These are phyloP conservation scores for Cephalopholis sonnerati DNA, from an alignment of 2,113 vertebrate genomes.

Conservation along the genomic window DNA sequence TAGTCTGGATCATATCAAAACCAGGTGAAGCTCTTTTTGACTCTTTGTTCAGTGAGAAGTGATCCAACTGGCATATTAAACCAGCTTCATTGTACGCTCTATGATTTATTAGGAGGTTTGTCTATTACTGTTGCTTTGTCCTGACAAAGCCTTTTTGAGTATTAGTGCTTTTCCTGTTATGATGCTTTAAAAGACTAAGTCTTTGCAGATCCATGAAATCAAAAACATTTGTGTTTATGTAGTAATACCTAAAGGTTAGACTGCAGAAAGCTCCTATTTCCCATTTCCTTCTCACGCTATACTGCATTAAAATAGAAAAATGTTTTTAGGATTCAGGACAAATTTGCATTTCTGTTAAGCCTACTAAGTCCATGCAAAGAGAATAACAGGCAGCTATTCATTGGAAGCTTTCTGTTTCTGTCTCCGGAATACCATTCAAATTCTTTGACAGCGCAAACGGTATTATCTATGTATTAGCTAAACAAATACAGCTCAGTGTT, in stretches of 20 bases:
- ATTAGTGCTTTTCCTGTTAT: background rate
- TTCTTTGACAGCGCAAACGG: background rate
- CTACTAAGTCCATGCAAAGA: background rate
- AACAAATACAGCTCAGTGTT: background rate
- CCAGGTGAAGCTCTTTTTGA: slow-evolving; percentile 4
- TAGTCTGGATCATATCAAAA: slow-evolving; percentile 31
- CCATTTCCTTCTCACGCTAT: background rate
- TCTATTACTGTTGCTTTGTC: background rate
- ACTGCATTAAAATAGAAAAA: background rate
- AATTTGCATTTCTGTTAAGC: slow-evolving; percentile 20
- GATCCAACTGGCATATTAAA: slow-evolving; percentile 12
- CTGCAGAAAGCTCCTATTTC: background rate
- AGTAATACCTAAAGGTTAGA: slow-evolving; percentile 18
- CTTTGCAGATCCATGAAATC: background rate
- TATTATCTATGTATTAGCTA: background rate
- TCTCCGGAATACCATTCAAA: background rate
- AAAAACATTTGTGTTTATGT: background rate
- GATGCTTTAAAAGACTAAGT: background rate
- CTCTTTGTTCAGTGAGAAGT: slow-evolving; percentile 3
- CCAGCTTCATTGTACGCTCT: background rate
- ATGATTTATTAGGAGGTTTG: slow-evolving; percentile 23
- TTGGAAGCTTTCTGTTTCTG: background rate
- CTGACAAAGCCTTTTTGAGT: slow-evolving; percentile 2
- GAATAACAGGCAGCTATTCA: background rate
- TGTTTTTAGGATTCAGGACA: background rate